Conservation (phyloP, 2,888 invertebrate genomes). For the Proisotoma minuta region DNA sequence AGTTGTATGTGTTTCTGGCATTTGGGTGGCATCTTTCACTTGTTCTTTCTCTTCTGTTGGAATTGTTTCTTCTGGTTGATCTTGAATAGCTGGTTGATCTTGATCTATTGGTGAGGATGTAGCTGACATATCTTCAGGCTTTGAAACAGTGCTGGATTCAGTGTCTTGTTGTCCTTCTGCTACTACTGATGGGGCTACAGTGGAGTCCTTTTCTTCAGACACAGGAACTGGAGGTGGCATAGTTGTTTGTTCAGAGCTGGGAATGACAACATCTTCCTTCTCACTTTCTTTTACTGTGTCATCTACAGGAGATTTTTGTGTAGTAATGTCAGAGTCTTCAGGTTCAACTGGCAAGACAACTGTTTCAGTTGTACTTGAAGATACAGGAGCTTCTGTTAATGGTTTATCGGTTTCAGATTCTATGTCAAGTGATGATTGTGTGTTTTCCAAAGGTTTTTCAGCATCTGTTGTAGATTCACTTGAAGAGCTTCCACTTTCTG, state of each 20-base stretch:
- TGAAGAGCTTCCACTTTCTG: neutral
- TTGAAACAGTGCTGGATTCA: neutral
- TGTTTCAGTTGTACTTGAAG: too few species aligned
- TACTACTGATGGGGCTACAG: neutral
- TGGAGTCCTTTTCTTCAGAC: neutral
- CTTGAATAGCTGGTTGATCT: neutral
- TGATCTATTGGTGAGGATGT: neutral
- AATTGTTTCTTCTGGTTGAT: slow-evolving; percentile 10
- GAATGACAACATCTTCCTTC: neutral
- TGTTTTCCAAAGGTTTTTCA: neutral
- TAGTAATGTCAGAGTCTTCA: neutral
- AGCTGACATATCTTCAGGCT: neutral
- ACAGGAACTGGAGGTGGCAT: neutral
- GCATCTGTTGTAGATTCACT: slow-evolving; percentile 11
- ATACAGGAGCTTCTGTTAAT: neutral
- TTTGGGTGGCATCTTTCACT: slow-evolving; percentile 21
- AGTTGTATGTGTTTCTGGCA: slow-evolving; percentile 11
- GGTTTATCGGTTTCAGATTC: neutral
- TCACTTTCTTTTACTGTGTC: too few species aligned
- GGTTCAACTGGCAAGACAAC: neutral
- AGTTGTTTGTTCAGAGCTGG: neutral
- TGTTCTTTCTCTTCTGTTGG: slow-evolving; percentile 20
- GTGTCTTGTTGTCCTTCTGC: slow-evolving; percentile 1
- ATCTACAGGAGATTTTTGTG: too few species aligned
- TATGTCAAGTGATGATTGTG: neutral